A percentile compares a stretch with the other conserved stretches of the same genome.
These are phyloP conservation scores for Eutrigla gurnardus DNA, from an alignment of 2,797 vertebrate species.

Conservation along the genomic window DNA sequence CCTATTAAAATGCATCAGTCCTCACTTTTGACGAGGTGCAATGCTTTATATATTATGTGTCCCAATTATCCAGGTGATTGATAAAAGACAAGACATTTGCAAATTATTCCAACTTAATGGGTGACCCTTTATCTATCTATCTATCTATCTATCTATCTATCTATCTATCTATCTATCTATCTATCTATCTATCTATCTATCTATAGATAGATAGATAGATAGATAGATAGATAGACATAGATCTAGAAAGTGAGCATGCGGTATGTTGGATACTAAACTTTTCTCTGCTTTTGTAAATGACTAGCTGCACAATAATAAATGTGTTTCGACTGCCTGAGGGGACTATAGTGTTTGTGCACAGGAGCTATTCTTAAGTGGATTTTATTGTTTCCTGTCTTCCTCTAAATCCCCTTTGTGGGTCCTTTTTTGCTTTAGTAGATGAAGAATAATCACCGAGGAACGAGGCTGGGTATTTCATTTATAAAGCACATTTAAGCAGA, in stretches of 20 bases:
- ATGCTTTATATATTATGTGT: too few species aligned
- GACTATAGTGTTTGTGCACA: constrained; percentile 55
- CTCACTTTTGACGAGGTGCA: too few species aligned
- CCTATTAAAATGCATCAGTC: too few species aligned
- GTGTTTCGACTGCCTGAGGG: constrained; percentile 52
- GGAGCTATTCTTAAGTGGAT: constrained; percentile 63
- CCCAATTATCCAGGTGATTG: too few species aligned
- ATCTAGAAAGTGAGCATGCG: constrained; percentile 13
- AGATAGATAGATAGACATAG: too few species aligned
- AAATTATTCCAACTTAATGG: too few species aligned
- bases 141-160: background rate
- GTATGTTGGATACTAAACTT: constrained; percentile 39
- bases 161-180: background rate
- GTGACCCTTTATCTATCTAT: background rate
- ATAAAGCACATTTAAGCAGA: constrained; percentile 58
- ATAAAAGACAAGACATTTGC: too few species aligned
- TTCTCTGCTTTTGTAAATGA: constrained; percentile 52
- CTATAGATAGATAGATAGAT: background rate
- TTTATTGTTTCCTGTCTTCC: constrained; percentile 65
- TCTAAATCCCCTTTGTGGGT: constrained; percentile 57
- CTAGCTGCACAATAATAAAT: constrained; percentile 46
- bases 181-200: constrained; percentile 15
- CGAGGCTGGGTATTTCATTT: constrained; percentile 51
- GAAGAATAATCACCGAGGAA: constrained; percentile 62
- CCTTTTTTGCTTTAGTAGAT: constrained; percentile 43